Base-by-base conservation (phyloP, 2,797 vertebrate species). In the Eulemur rubriventer region DNA sequence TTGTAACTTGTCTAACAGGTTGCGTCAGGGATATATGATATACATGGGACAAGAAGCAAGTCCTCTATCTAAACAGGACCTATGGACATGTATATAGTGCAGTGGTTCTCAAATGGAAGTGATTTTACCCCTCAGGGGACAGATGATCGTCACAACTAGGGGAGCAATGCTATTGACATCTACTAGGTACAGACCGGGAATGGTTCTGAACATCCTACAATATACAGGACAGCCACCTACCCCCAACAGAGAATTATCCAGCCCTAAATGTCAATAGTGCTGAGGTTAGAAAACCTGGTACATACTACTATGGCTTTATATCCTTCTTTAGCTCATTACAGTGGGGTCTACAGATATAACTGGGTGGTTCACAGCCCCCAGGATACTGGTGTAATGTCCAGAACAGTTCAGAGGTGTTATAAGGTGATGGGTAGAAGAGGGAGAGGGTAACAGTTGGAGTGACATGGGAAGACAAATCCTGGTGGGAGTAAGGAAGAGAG, bases 341-440 rank as follows among this genome's bases (percentile, higher is more conserved):
- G 33, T 85, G 33, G 13, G 33, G 26, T 33, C 78, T 93, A 14
- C 3, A 72, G 52, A 38, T 61, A 14, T 52, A 67, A 35, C 14
- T 41, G 16, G 28, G 48, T 59, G 57, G 26, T 26, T 69, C 38
- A 69, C 8, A 85, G 52, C 24, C 20, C 24, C 11, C 33, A 43
- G 13, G 18, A 14, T 57, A 41, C 4, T 88, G 55, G 41, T 43
- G 63, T 24, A 69, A 91, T 38, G n/a, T 85, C 18, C n/a, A 72
- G 82, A 55, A 65, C 87, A 87, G n/a, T 52, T 93, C 59, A 94
- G 30, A 87, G 33, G 18, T 90, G 12, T 95, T 81, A 38, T 38
- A 87, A 67, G 10, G 70, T 28, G 7, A 84, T n/a, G 30, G 17
- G 30, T 4, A 84, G 57, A 89, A 20, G 33, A 86, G 57, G 11